Evolutionary conservation across 2,797 vertebrate genomes (phyloP), one percentile per base, ranked within the genome.

Genomic region (Kryptopterus vitreolus): DNA sequence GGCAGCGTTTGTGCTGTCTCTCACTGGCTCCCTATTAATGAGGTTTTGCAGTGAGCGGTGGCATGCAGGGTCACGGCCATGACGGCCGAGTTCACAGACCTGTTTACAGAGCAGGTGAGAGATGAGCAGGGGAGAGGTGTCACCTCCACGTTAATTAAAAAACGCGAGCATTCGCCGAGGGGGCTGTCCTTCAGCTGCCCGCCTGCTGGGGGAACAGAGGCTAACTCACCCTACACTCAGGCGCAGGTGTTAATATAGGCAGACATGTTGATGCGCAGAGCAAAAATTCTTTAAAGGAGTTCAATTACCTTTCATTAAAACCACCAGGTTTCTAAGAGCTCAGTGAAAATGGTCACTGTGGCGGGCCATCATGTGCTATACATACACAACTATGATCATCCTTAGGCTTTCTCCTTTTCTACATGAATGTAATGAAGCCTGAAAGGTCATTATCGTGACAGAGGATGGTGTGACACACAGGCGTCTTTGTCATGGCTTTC

Each of bases 41-140:
- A 90, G 88, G 87, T 87, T 86, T 86, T 91, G 90, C 91, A 93
- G 94, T 93, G 94, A 95, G 94, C 90, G 94, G 92, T 86, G 82
- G 87, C 92, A 92, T 89, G 91, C 92, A 83, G 90, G 91, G 92
- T 85, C 62, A 86, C 69, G 82, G 58, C 74, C 57, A 61, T 82
- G 4, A 74, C 90, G 91, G 91, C 92, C 89, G 91, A 92, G 90
- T 93, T 94, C 89, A 91, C 84, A 16, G 83, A 78, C 80, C 91
- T 93, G 90, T 94, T 92, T 92, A 91, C 92, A 81, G 85, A 38
- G 68, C 86, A 93, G 92, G 90, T 93, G 88, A 94, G 89, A 92
- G 92, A 92, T 91, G 82, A 87, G 66, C 88, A 86, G 86, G 76
- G 84, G 84, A 77, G 81, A 88, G 87, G 87, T 89, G 88, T 89